These are phyloP conservation scores for Clarias macrocephalus DNA, from an alignment of 2,113 vertebrate species.

Conservation along the genomic window DNA sequence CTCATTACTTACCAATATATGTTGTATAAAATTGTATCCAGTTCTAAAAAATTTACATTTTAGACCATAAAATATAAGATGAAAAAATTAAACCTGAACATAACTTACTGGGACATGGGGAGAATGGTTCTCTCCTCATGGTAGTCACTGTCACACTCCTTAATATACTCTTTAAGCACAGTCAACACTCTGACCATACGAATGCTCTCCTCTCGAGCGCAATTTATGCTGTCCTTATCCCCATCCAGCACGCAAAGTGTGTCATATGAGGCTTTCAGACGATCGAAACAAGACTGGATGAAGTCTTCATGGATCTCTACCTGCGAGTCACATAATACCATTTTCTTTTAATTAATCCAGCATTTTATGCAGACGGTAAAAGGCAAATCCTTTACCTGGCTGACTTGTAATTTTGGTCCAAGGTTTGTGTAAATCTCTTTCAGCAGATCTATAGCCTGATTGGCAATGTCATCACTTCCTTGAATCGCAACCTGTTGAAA, in stretches of 20 bases:
- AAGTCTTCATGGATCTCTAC: constrained; percentile 99
- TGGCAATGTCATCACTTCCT: constrained; percentile 95
- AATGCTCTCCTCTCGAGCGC: constrained; percentile 93
- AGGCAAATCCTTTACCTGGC: constrained; percentile 78
- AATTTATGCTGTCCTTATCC: constrained; percentile 98
- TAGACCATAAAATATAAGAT: neutral
- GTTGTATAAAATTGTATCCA: neutral
- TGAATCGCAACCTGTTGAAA: constrained; percentile 90
- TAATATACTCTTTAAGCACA: constrained; percentile 95
- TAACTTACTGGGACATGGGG: constrained; percentile 91
- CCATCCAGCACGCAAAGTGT: constrained; percentile 95
- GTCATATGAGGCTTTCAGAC: constrained; percentile 95
- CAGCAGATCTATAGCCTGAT: constrained; percentile 93
- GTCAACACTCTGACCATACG: constrained; percentile 96
- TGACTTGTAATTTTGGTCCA: constrained; percentile 95
- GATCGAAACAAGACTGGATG: constrained; percentile 99
- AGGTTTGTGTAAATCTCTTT: constrained; percentile 99
- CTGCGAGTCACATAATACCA: constrained; percentile 64
- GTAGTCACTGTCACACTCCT: constrained; percentile 98
- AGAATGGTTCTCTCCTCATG: constrained; percentile 97
- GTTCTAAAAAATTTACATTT: no score
- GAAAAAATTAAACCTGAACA: neutral
- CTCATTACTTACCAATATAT: neutral
- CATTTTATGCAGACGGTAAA: neutral
- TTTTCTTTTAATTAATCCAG: neutral